A percentile compares a stretch with the other conserved stretches of the same genome.
These are phyloP conservation scores for Pachyuromys duprasi DNA, from an alignment of 2,797 vertebrate species.

Conservation along the genomic window DNA sequence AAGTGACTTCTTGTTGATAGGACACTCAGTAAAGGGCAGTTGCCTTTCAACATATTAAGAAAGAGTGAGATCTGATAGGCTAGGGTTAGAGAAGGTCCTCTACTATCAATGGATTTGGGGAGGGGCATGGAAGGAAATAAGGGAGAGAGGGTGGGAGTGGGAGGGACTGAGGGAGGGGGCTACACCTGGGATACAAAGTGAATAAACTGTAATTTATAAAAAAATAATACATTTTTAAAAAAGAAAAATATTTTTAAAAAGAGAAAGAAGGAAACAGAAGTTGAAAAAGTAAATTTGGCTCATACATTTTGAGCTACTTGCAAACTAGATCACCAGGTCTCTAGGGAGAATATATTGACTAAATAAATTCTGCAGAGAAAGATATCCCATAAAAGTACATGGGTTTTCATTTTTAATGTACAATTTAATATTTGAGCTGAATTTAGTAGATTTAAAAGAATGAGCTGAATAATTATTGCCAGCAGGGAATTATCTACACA, in stretches of 20 bases:
- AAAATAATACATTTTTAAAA: too few species aligned
- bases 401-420: conserved; percentile 74
- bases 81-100: too few species aligned
- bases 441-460: conserved; percentile 69
- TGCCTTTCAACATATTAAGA: not conserved
- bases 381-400: conserved; percentile 62
- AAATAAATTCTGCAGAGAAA: conserved; percentile 76
- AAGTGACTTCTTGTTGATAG: not conserved
- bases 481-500: conserved; percentile 65
- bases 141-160: too few species aligned
- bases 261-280: not conserved
- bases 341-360: conserved; percentile 65
- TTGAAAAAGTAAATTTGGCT: conserved; percentile 24
- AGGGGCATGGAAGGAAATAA: too few species aligned
- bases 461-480: conserved; percentile 55
- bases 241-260: too few species aligned
- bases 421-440: conserved; percentile 67
- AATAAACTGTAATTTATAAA: too few species aligned
- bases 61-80: not conserved
- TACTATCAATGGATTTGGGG: too few species aligned
- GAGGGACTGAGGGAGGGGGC: too few species aligned
- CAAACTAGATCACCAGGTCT: conserved; percentile 76
- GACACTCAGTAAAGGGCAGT: not conserved
- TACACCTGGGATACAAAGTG: too few species aligned
- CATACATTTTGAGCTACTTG: conserved; percentile 41